These are phyloP conservation scores for Amazona vittata DNA, from an alignment of 2,113 vertebrate genomes.

Conservation along the genomic window DNA sequence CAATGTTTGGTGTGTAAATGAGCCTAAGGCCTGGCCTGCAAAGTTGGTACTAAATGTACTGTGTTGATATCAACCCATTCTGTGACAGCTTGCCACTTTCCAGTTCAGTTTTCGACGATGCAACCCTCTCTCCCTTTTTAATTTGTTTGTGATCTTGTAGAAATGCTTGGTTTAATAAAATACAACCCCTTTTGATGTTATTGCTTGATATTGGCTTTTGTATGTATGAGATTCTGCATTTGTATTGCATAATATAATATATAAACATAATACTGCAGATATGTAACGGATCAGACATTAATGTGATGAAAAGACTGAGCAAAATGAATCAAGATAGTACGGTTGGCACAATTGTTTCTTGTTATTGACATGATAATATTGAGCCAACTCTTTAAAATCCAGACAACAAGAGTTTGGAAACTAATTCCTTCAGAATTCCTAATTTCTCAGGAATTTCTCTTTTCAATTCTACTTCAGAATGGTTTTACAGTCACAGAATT, in stretches of 20 bases:
- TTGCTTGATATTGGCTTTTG: neutral
- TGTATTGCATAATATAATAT: neutral
- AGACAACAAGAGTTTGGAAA: neutral
- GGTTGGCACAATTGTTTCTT: neutral
- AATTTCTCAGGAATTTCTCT: neutral
- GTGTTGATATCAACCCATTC: neutral
- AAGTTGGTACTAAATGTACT: neutral
- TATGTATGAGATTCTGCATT: neutral
- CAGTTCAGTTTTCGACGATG: neutral
- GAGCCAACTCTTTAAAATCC: neutral
- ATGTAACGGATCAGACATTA: neutral
- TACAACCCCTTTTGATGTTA: neutral
- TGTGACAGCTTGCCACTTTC: neutral
- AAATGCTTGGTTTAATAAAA: neutral
- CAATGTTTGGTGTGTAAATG: neutral
- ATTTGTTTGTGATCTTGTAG: neutral
- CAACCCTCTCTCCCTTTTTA: neutral
- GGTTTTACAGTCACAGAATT: neutral
- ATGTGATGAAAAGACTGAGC: neutral
- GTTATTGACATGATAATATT: neutral
- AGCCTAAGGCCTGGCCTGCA: neutral
- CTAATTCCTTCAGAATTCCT: neutral
- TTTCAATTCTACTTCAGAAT: neutral
- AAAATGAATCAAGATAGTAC: constrained; percentile 17
- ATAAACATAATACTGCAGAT: neutral